These are phyloP conservation scores for Festucalex cinctus DNA, from an alignment of 2,113 vertebrate genomes.

Conservation along the genomic window DNA sequence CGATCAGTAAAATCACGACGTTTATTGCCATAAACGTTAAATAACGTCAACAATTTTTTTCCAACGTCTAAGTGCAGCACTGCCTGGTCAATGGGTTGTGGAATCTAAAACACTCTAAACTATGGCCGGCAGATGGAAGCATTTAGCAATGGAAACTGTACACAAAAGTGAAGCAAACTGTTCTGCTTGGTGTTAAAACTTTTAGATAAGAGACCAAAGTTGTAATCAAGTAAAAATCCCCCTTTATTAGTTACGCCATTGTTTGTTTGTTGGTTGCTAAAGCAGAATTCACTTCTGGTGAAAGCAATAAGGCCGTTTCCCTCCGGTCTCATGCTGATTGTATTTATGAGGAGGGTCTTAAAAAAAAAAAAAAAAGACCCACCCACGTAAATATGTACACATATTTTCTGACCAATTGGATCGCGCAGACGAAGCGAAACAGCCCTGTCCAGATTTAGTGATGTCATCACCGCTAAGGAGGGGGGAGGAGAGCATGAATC, in stretches of 20 bases:
- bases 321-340: constrained; percentile 8
- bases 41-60: too few species aligned
- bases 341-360: constrained; percentile 24
- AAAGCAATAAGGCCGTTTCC: not conserved
- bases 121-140: too few species aligned
- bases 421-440: constrained; percentile 3
- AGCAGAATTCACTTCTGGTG: not conserved
- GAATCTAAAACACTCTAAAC: too few species aligned
- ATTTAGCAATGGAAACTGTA: not conserved
- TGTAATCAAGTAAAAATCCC: not conserved
- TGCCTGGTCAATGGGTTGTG: too few species aligned
- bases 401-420: constrained; percentile 5
- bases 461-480: constrained; percentile 23
- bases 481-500: constrained; percentile 14
- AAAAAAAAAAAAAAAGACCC: too few species aligned
- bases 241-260: not conserved
- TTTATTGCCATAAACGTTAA: too few species aligned
- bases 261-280: constrained; percentile 6
- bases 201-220: constrained; percentile 5
- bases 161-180: not conserved
- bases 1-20: too few species aligned
- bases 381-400: not conserved
- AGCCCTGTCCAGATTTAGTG: constrained; percentile 4
- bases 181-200: not conserved
- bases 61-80: too few species aligned